Evolutionary conservation across 1,140 invertebrate genomes (phyloP), one percentile per base, ranked within the genome.

Genomic region (Drosophila kanapiae): DNA sequence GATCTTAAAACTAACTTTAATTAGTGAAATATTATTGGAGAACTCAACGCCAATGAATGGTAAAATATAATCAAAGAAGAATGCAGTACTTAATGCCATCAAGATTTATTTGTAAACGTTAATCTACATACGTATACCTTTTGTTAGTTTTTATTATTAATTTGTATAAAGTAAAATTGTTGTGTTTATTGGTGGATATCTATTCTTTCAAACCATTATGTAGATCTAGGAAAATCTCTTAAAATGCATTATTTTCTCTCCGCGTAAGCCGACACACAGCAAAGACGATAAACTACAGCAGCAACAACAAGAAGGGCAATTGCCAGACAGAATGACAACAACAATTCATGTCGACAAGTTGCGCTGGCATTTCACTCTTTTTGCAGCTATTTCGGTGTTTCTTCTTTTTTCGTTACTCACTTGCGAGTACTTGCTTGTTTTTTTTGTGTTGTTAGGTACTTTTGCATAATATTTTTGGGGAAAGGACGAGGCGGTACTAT

Each of bases 281-380:
- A 40, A 59, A 43, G 65, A 43, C 69, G 53, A 86, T 86, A 87
- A 82, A 80, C 51, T 79, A 80, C 71, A 60, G 51, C 45, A 75
- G 58, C 48, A 86, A 67, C 45, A 77, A 53, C 57, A 78, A 62
- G 31, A 81, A 47, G 37, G 54, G 56, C 48, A 75, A 72, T 69
- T 63, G 48, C 68, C 64, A 78, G 82, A 82, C 70, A 65, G 82
- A 88, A 88, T 78, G 77, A 84, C 85, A 87, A 87, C 84, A 87
- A 88, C 84, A 78, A 88, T 84, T 88, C 84, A 88, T 88, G 84
- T 88, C 85, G 84, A 88, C 84, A 88, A 88, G 84, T 88, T 88
- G 84, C 80, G 49, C 65, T 85, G 75, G 67, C 82, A 80, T 84
- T 87, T 80, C 59, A 75, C 71, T 49, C 35, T 13, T 62, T 43